phyloP scores from a whole-genome alignment of 30 jellyfish, hydroid and myxozoan genomes.

The Hydra vulgaris region DNA sequence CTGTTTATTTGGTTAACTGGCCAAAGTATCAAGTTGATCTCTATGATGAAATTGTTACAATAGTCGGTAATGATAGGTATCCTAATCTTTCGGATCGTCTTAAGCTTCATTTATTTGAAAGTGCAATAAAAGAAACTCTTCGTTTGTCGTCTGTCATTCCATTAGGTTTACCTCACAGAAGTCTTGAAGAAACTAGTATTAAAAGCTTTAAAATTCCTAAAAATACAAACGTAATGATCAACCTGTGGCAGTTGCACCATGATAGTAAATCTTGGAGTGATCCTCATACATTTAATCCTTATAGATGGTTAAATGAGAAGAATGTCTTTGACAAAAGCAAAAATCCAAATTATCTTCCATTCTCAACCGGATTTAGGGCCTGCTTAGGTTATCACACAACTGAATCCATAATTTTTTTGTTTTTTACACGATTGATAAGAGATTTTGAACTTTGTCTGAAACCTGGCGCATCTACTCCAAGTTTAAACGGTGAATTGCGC shows the following conservation, averaged over 20 bases:
- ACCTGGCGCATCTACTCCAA: conserved; percentile 17
- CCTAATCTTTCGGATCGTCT: conserved; percentile 42
- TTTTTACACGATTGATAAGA: conserved; percentile 36
- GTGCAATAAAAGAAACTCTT: conserved; percentile 45
- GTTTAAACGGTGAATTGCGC: conserved; percentile 11
- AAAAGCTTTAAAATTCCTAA: conserved; percentile 44
- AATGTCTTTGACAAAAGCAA: conserved; percentile 26
- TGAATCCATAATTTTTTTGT: conserved; percentile 31
- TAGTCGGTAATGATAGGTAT: conserved; percentile 30
- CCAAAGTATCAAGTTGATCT: conserved; percentile 48
- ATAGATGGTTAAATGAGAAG: conserved; percentile 52
- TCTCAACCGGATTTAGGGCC: conserved; percentile 73
- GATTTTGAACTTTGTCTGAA: neutral
- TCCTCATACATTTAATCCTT: conserved; percentile 56
- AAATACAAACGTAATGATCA: conserved; percentile 39
- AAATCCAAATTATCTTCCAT: conserved; percentile 44
- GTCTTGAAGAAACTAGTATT: conserved; percentile 35
- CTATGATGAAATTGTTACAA: conserved; percentile 34
- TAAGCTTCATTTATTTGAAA: conserved; percentile 30
- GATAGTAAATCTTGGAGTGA: conserved; percentile 58
- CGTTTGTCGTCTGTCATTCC: conserved; percentile 56
- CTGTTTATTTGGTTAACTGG: conserved; percentile 27
- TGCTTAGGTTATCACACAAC: conserved; percentile 68
- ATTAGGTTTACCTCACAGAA: conserved; percentile 65
- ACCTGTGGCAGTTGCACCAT: conserved; percentile 54